phyloP scores from a whole-genome alignment of 1,140 invertebrate genomes.

The Anagrus nilaparvatae region DNA sequence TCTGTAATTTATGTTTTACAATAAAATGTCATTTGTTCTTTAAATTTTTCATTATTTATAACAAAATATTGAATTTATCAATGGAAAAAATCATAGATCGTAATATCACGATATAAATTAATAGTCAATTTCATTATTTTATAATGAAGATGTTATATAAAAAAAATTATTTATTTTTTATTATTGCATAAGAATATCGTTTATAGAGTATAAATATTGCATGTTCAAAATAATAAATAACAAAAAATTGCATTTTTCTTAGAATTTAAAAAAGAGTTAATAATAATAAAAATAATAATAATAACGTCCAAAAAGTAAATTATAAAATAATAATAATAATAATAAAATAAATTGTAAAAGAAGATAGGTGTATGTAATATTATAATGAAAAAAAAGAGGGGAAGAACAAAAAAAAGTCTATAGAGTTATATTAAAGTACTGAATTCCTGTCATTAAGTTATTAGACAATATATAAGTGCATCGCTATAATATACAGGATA shows the following conservation, averaged over 20 bases:
- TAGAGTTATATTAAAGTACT: constrained; percentile 24
- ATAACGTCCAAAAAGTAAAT: neutral
- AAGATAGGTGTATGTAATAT: neutral
- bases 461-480: constrained; percentile 23
- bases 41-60: too few relatives aligned
- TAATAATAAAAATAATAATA: constrained; percentile 4
- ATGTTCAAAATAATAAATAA: constrained; percentile 3
- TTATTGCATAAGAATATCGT: too few relatives aligned
- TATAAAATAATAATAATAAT: neutral
- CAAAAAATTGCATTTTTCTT: too few relatives aligned
- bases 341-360: neutral
- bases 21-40: too few relatives aligned
- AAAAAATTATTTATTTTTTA: too few relatives aligned
- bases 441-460: constrained; percentile 39
- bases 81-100: too few relatives aligned
- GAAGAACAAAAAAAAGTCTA: constrained; percentile 10
- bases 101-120: too few relatives aligned
- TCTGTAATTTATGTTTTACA: too few relatives aligned
- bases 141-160: too few relatives aligned
- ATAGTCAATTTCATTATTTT: too few relatives aligned
- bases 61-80: too few relatives aligned
- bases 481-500: too few relatives aligned
- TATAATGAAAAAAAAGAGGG: constrained; percentile 1
- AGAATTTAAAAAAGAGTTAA: constrained; percentile 1
- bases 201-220: neutral